Evolutionary conservation across 2,797 vertebrate genomes (phyloP).

Genomic region (Enteromius anoplus): DNA sequence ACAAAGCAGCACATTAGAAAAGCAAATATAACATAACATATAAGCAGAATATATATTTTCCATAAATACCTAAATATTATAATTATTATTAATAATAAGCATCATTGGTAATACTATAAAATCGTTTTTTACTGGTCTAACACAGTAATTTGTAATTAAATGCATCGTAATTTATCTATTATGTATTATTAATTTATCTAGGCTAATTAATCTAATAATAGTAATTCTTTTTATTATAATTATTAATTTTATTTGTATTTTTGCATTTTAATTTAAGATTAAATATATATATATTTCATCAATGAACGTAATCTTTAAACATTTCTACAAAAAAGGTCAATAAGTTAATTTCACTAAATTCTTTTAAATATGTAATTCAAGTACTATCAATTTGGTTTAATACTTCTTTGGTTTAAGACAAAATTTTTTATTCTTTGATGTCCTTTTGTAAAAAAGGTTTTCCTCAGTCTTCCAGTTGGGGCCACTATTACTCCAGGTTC

Average conservation of each 20-base stretch:
- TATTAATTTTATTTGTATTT: background rate
- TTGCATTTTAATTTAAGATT: background rate
- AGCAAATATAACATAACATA: no score
- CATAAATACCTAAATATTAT: no score
- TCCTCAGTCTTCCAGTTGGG: conserved; percentile 42
- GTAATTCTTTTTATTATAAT: no score
- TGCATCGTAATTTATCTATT: background rate
- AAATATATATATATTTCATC: background rate
- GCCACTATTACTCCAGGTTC: conserved; percentile 40
- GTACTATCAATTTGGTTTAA: background rate
- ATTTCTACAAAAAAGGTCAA: background rate
- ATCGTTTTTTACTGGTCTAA: background rate
- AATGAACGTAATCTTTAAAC: background rate
- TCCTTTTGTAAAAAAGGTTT: background rate
- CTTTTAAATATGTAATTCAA: background rate
- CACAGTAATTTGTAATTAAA: background rate
- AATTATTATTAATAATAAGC: no score
- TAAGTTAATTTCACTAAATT: background rate
- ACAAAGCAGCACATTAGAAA: no score
- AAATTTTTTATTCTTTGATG: background rate
- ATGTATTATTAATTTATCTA: background rate
- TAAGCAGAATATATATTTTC: no score
- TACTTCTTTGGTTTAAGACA: background rate
- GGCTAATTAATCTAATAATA: no score
- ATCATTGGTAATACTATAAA: no score